Evolutionary conservation across 2,797 vertebrate species (phyloP).

Genomic region (Acipenser transmontanus): DNA sequence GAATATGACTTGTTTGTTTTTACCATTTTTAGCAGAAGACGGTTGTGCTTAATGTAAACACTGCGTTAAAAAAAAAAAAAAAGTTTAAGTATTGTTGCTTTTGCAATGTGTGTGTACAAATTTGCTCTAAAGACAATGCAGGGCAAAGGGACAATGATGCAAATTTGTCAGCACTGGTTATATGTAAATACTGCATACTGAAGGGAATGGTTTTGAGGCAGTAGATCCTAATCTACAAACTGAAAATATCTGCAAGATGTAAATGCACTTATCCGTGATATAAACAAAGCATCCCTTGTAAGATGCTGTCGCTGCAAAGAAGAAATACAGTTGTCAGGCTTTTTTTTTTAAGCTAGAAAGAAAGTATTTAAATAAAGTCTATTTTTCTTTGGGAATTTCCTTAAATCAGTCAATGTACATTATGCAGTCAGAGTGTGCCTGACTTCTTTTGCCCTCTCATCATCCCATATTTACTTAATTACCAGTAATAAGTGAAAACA

Average conservation of each 20-base stretch:
- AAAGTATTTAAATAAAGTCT: too few species aligned
- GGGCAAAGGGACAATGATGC: conserved; percentile 2
- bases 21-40: conserved; percentile 72
- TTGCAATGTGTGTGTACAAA: background rate
- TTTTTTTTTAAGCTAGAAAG: too few species aligned
- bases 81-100: conserved; percentile 5
- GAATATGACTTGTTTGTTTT: conserved; percentile 97
- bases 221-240: background rate
- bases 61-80: conserved; percentile 31
- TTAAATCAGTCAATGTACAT: too few species aligned
- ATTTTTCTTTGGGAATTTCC: too few species aligned
- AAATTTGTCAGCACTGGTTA: conserved; percentile 4
- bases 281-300: background rate
- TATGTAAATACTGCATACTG: background rate
- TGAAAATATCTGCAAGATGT: background rate
- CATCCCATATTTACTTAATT: too few species aligned
- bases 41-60: conserved; percentile 75
- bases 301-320: background rate
- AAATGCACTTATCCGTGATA: background rate
- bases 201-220: conserved; percentile 1
- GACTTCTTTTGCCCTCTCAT: too few species aligned
- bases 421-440: too few species aligned
- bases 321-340: too few species aligned
- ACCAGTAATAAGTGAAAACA: too few species aligned
- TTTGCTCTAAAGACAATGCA: background rate